Percentiles rank a stretch among this genome's conserved stretches.
Evolutionary conservation across 2,113 vertebrate species (phyloP).

Genomic region (Chaenocephalus aceratus): DNA sequence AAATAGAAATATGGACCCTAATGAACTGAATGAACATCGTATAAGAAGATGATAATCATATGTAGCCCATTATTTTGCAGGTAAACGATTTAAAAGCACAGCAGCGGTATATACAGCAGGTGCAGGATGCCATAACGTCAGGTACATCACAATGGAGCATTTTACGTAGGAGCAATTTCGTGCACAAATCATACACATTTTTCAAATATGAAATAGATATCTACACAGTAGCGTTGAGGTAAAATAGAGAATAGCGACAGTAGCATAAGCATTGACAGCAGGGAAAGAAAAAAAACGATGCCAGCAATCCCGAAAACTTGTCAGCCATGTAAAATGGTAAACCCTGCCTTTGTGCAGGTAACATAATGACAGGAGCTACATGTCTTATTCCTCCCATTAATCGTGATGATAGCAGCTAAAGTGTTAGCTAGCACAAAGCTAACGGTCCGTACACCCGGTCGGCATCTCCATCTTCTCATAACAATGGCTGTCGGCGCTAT

Average conservation of each 20-base stretch:
- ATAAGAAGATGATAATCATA: neutral
- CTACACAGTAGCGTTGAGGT: neutral
- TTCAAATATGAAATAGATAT: neutral
- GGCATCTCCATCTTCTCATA: constrained; percentile 73
- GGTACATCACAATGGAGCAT: neutral
- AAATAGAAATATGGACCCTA: neutral
- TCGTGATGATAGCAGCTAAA: constrained; percentile 24
- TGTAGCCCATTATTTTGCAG: neutral
- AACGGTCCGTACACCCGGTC: constrained; percentile 61
- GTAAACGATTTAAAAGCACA: neutral
- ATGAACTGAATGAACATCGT: neutral
- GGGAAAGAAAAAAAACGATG: neutral
- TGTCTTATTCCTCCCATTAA: neutral
- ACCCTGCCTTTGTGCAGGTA: neutral
- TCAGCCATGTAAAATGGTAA: neutral
- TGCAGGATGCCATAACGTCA: neutral
- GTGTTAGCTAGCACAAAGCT: constrained; percentile 61
- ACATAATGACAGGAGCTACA: neutral
- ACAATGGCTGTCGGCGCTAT: constrained; percentile 80
- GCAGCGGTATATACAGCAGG: neutral
- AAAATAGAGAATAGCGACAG: neutral
- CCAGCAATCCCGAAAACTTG: constrained; percentile 5
- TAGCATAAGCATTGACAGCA: neutral
- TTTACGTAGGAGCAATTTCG: neutral
- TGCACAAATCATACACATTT: neutral